Base-by-base conservation (phyloP, 2,888 invertebrate genomes). In the Campaea margaritaria region DNA sequence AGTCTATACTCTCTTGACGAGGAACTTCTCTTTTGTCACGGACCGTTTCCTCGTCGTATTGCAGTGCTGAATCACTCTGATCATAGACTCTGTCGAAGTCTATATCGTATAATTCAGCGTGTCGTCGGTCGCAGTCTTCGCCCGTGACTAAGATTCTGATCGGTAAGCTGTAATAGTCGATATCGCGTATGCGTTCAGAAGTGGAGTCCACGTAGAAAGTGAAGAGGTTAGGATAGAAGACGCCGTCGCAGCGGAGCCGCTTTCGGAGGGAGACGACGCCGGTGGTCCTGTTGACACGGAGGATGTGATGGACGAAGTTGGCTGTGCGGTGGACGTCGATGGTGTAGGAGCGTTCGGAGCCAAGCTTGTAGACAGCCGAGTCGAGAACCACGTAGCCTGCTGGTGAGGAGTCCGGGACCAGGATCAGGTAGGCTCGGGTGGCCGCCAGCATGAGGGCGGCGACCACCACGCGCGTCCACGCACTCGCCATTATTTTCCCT, bases 141-240 rank as follows among this genome's bases (percentile, higher is more conserved):
- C 96, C 96, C 11, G 95, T 94, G 36, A 97, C 95, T 68, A 96
- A 93, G 53, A 97, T 93, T 66, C 97, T 92, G 61, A 97, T 91
- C 0, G 97, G 96, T 57, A 97, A 83, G 76, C 97, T 96, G 78
- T 96, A 96, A 81, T 96, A 97, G 79, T 97, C 96, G 64, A 97
- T 96, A 69, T 96, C 96, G 47, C 96, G 93, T 64, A 96, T 91
- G 54, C 96, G 92, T 73, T 95, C 96, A 64, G 97, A 96, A 50
- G 96, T 96, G 36, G 97, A 97, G 82, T 97, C 97, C 62, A 97
- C 95, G 85, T 97, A 96, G 79, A 97, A 94, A 4, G 97, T 97
- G 83, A 97, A 97, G 56, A 97, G 93, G 75, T 96, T 96, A 0
- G 97, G 97, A 79, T 97, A 97, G 69, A 95, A 95, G 34, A 96